These are phyloP conservation scores for Aramus guarauna DNA, from an alignment of 2,113 vertebrate species.

Conservation along the genomic window DNA sequence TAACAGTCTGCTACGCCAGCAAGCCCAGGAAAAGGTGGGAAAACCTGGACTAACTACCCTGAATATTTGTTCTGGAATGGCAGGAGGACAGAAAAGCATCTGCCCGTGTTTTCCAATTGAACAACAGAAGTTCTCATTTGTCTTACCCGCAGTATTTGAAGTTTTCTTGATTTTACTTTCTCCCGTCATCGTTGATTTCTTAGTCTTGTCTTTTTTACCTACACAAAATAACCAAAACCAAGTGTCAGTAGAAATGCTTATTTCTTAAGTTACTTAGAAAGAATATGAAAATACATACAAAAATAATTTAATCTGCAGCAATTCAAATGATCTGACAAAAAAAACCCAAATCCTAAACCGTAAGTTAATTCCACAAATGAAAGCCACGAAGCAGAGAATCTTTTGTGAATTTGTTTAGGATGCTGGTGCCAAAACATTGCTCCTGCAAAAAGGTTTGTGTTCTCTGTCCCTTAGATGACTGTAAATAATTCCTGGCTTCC, in stretches of 20 bases:
- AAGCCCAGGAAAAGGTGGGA: no score
- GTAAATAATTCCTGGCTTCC: not conserved
- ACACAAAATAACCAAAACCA: not conserved
- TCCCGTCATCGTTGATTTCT: constrained; percentile 27
- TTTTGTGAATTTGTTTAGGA: not conserved
- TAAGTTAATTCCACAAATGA: not conserved
- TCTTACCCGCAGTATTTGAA: constrained; percentile 48
- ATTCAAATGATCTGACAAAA: not conserved
- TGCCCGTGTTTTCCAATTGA: not conserved
- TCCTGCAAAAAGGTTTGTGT: not conserved
- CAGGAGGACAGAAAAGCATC: not conserved
- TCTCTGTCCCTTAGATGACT: not conserved
- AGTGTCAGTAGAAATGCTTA: not conserved
- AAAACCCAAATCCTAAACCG: accelerated
- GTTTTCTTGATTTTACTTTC: constrained; percentile 44
- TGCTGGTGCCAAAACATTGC: not conserved
- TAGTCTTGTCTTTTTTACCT: constrained; percentile 59
- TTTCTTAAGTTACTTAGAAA: no score
- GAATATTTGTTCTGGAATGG: not conserved
- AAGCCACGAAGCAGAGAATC: not conserved
- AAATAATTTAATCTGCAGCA: not conserved
- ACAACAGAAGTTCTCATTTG: not conserved
- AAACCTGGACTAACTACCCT: not conserved
- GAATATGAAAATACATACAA: not conserved
- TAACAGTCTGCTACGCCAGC: accelerated